Evolutionary conservation across 2,888 invertebrate species (phyloP).

Genomic region (Ectemnius continuus): DNA sequence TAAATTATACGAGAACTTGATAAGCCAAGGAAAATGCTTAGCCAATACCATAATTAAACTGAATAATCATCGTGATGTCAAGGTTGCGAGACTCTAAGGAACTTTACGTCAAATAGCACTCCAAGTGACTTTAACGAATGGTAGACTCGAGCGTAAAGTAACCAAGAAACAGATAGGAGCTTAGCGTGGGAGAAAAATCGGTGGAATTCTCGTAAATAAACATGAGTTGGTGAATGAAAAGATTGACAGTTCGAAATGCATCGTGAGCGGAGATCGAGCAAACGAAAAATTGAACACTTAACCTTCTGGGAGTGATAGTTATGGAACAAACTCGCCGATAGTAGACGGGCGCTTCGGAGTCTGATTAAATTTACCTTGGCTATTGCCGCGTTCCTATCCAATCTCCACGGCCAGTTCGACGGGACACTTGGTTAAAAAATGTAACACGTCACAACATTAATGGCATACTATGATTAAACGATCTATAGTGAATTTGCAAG

Average conservation of each 20-base stretch:
- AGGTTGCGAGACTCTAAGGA: no score
- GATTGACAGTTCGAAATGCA: not conserved
- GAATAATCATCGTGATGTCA: no score
- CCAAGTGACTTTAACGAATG: no score
- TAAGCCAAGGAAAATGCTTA: no score
- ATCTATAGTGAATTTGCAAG: constrained; percentile 40
- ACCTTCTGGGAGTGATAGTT: constrained; percentile 33
- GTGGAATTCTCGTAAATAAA: not conserved
- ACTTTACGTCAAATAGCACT: no score
- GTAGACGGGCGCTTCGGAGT: no score
- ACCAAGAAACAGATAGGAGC: no score
- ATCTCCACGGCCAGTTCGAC: constrained; percentile 48
- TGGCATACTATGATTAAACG: constrained; percentile 60
- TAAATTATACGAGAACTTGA: no score
- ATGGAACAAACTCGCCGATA: no score
- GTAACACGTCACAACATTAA: constrained; percentile 76
- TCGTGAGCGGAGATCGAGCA: constrained; percentile 21
- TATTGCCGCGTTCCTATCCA: constrained; percentile 48
- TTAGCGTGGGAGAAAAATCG: no score
- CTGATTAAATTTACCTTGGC: constrained; percentile 54
- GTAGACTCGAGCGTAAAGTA: no score
- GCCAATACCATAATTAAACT: no score
- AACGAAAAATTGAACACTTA: constrained; percentile 39
- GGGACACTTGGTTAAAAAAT: constrained; percentile 64
- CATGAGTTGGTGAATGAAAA: not conserved